Percentiles rank a stretch among this genome's conserved stretches.
Conservation (phyloP, 2,113 vertebrate species). For the Pica pica region DNA sequence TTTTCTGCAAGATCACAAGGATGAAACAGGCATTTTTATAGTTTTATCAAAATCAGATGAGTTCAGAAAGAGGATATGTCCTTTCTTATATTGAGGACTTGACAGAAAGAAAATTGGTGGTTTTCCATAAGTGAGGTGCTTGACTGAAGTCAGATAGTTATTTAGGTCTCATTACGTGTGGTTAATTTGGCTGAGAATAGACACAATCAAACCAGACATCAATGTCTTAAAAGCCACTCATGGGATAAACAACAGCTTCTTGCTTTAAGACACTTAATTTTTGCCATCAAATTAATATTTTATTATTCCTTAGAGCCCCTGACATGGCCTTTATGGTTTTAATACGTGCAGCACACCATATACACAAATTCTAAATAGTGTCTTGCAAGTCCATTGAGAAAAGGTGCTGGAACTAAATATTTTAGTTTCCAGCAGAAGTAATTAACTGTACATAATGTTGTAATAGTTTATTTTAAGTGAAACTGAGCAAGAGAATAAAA, state of each 20-base stretch:
- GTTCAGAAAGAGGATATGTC: not conserved
- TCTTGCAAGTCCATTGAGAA: slow-evolving; percentile 55
- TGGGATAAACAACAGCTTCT: slow-evolving; percentile 76
- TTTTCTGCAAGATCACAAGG: not conserved
- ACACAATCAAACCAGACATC: slow-evolving; percentile 68
- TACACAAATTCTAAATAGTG: slow-evolving; percentile 69
- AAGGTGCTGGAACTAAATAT: slow-evolving; percentile 68
- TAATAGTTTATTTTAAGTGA: slow-evolving; percentile 43
- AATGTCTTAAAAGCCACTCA: slow-evolving; percentile 74
- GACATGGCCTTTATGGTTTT: slow-evolving; percentile 76
- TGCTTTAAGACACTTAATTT: slow-evolving; percentile 83
- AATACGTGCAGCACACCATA: slow-evolving; percentile 73
- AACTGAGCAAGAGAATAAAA: slow-evolving; percentile 14
- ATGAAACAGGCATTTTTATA: not conserved
- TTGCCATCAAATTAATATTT: slow-evolving; percentile 86
- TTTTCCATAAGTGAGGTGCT: slow-evolving; percentile 34
- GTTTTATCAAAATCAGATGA: not conserved
- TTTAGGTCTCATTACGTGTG: slow-evolving; percentile 81
- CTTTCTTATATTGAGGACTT: not conserved
- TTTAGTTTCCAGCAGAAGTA: slow-evolving; percentile 67
- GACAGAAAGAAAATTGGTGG: slow-evolving; percentile 1
- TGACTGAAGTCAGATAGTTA: slow-evolving; percentile 62
- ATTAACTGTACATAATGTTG: slow-evolving; percentile 55
- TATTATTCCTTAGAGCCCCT: slow-evolving; percentile 77
- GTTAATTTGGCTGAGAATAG: slow-evolving; percentile 77